Conservation (phyloP, 2,888 invertebrate species). For the Drosophila seclusa region DNA sequence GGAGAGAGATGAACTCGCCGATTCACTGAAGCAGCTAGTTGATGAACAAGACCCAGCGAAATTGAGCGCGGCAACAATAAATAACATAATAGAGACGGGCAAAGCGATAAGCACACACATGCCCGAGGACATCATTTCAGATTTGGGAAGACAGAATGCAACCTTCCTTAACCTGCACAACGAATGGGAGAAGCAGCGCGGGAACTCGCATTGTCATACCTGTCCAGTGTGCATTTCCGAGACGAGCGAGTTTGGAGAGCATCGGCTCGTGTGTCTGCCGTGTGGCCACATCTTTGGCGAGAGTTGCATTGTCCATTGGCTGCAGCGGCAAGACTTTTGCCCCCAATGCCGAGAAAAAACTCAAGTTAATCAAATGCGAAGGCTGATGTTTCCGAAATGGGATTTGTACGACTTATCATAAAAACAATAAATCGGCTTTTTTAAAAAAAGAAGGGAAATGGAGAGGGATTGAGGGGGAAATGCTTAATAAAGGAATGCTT, state of each 20-base stretch:
- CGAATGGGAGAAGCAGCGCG: not conserved
- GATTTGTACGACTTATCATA: not conserved
- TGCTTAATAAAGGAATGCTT: constrained; percentile 59
- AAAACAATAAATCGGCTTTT: not conserved
- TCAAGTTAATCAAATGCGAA: not conserved
- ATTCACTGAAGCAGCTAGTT: fast-evolving
- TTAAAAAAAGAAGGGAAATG: too few relatives aligned
- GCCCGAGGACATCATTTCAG: not conserved
- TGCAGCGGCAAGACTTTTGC: not conserved
- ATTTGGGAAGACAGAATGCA: not conserved
- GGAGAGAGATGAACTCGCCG: not conserved
- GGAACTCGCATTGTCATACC: not conserved
- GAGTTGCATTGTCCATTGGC: not conserved
- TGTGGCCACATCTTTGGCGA: not conserved
- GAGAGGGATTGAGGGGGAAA: constrained; percentile 24
- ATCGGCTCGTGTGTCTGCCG: not conserved
- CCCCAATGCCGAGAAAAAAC: not conserved
- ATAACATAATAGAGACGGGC: fast-evolving
- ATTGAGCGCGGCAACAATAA: not conserved
- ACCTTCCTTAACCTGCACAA: fast-evolving
- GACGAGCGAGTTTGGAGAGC: not conserved
- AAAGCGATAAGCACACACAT: not conserved
- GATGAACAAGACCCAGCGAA: not conserved
- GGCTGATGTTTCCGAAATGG: not conserved
- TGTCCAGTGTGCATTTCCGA: not conserved